Percentiles rank a stretch among this genome's conserved stretches.
These are phyloP conservation scores for Labroides dimidiatus DNA, from an alignment of 2,797 vertebrate species.

Conservation along the genomic window DNA sequence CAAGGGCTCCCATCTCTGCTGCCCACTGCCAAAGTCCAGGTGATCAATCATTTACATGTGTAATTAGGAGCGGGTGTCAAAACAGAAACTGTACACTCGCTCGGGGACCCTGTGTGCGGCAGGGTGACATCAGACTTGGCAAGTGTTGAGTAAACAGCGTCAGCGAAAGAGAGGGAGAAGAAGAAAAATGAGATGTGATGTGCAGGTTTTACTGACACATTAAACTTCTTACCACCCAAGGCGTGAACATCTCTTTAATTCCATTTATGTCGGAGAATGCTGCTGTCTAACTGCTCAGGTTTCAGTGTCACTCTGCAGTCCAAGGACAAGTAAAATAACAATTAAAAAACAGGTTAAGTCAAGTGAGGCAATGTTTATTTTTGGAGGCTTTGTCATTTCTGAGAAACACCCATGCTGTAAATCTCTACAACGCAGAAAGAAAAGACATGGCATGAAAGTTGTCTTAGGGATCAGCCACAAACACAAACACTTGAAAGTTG, in stretches of 20 bases:
- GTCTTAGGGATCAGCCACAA: conserved; percentile 24
- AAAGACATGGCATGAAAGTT: conserved; percentile 2
- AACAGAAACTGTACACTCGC: conserved; percentile 85
- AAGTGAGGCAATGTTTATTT: conserved; percentile 18
- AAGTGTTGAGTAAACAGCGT: conserved; percentile 65
- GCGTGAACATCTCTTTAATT: conserved; percentile 52
- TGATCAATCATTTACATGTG: conserved; percentile 89
- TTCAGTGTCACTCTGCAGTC: too few relatives aligned
- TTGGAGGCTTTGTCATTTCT: background rate
- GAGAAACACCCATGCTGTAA: background rate
- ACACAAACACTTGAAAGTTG: conserved; percentile 36
- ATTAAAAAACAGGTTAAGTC: conserved; percentile 4
- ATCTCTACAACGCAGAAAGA: background rate
- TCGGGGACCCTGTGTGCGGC: conserved; percentile 65
- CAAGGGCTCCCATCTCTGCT: conserved; percentile 69
- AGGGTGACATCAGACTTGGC: conserved; percentile 82
- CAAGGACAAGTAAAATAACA: too few relatives aligned
- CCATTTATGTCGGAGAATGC: conserved; percentile 43
- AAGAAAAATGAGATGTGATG: conserved; percentile 66
- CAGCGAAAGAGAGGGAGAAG: conserved; percentile 40
- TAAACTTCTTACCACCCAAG: conserved; percentile 64
- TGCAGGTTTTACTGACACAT: conserved; percentile 56
- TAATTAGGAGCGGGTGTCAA: conserved; percentile 88
- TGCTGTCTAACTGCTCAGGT: conserved; percentile 1
- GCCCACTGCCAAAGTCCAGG: conserved; percentile 68